These are phyloP conservation scores for Danaus plexippus DNA, from an alignment of 1,140 invertebrate species.

Conservation along the genomic window DNA sequence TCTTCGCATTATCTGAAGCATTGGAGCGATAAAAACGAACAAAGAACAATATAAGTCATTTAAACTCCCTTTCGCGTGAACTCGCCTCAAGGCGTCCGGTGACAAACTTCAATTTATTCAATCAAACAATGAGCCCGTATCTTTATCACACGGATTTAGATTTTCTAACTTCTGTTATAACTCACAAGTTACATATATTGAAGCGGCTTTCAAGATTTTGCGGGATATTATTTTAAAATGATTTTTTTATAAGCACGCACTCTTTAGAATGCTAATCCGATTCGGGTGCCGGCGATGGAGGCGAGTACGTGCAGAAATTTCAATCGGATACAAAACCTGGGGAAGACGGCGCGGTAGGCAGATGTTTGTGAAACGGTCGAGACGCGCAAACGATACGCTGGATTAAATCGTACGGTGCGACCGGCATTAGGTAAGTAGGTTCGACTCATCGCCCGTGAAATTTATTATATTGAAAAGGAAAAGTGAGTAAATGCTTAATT, in stretches of 20 bases:
- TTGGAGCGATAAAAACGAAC: constrained; percentile 65
- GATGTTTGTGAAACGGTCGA: no score
- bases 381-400: no score
- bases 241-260: neutral
- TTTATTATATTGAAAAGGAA: no score
- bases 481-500: no score
- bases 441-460: no score
- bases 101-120: constrained; percentile 1
- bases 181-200: no score
- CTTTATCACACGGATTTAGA: neutral
- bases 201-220: neutral
- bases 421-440: no score
- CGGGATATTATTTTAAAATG: neutral
- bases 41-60: constrained; percentile 64
- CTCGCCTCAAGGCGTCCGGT: constrained; percentile 10
- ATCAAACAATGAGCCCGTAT: no score
- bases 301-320: no score
- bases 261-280: constrained; percentile 46
- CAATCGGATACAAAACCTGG: no score
- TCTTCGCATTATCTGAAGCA: constrained; percentile 59
- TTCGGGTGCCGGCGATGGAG: constrained; percentile 32
- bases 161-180: constrained; percentile 3
- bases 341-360: no score
- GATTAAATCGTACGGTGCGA: no score
- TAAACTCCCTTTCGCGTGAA: constrained; percentile 45